Conservation (phyloP, 1,140 invertebrate genomes). For the Scylla paramamosain region DNA sequence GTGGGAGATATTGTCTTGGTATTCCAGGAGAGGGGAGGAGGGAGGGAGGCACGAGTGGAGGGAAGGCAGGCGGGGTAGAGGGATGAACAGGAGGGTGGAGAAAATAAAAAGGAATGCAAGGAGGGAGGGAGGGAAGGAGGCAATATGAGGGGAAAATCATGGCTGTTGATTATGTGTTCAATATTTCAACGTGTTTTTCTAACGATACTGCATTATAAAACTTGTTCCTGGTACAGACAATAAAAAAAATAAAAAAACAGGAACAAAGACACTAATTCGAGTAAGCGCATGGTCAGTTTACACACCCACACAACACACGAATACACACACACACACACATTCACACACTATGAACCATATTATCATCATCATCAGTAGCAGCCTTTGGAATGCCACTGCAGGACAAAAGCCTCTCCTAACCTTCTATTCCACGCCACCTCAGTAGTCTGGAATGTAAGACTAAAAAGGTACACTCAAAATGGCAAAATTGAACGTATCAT, state of each 20-base stretch:
- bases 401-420: too few relatives aligned
- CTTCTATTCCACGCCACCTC: too few relatives aligned
- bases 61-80: neutral
- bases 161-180: neutral
- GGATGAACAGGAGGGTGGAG: too few relatives aligned
- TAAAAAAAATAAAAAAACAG: too few relatives aligned
- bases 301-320: neutral
- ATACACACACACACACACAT: constrained; percentile 37
- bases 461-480: too few relatives aligned
- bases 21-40: neutral
- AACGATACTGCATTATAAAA: neutral
- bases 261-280: too few relatives aligned
- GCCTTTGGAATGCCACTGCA: too few relatives aligned
- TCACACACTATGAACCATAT: neutral
- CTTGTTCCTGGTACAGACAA: too few relatives aligned
- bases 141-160: neutral
- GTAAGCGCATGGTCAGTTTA: neutral
- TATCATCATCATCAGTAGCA: too few relatives aligned
- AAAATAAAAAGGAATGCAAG: too few relatives aligned
- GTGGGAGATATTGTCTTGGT: neutral
- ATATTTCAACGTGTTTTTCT: neutral
- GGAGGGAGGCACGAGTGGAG: neutral
- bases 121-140: neutral
- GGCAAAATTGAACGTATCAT: too few relatives aligned
- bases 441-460: too few relatives aligned